These are phyloP conservation scores for Chaetodon auriga DNA, from an alignment of 2,113 vertebrate species.

Conservation along the genomic window DNA sequence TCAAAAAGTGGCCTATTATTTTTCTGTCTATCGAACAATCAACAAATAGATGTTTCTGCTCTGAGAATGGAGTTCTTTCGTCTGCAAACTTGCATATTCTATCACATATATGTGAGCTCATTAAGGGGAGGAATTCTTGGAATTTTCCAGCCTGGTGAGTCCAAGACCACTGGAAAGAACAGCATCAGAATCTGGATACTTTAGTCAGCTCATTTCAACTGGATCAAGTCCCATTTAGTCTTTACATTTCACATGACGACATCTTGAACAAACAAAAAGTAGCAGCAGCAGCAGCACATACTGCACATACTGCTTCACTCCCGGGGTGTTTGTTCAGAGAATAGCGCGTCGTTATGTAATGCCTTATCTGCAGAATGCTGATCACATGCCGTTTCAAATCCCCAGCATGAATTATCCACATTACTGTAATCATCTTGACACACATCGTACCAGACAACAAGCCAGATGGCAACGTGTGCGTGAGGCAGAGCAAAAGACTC, in stretches of 20 bases:
- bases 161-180: background rate
- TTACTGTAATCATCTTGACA: conserved; percentile 62
- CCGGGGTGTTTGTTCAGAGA: background rate
- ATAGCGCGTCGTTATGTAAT: conserved; percentile 36
- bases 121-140: background rate
- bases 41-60: background rate
- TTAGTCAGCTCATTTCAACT: background rate
- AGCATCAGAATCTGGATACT: background rate
- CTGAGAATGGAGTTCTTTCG: background rate
- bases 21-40: background rate
- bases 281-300: background rate
- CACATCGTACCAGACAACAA: conserved; percentile 18
- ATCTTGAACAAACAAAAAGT: background rate
- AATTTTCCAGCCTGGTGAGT: too few species aligned
- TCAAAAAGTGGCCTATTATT: background rate
- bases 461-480: background rate
- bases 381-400: conserved; percentile 38
- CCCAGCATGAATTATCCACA: conserved; percentile 39
- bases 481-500: background rate
- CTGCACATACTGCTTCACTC: conserved; percentile 5
- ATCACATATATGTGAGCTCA: background rate
- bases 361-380: conserved; percentile 45
- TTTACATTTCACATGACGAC: background rate
- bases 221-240: background rate
- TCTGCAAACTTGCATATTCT: background rate